These are phyloP conservation scores for Eulemur coronatus DNA, from an alignment of 2,797 vertebrate genomes.

Conservation along the genomic window DNA sequence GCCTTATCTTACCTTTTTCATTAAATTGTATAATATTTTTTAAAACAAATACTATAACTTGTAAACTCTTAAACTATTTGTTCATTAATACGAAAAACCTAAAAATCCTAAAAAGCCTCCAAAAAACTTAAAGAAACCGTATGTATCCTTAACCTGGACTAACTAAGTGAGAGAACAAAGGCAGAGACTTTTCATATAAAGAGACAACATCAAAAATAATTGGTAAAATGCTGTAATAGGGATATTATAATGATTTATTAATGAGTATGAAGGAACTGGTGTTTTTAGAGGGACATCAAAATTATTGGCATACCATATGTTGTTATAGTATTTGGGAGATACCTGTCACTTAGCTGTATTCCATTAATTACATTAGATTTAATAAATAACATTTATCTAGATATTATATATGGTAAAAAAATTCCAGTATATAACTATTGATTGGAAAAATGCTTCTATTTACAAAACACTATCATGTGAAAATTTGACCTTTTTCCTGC, in stretches of 20 bases:
- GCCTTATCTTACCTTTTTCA: neutral
- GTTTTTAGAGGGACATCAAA: neutral
- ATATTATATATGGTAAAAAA: neutral
- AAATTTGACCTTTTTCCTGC: neutral
- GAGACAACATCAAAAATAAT: neutral
- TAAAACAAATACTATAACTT: neutral
- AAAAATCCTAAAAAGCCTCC: neutral
- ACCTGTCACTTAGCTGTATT: neutral
- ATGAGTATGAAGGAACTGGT: neutral
- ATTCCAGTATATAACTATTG: neutral
- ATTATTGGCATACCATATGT: neutral
- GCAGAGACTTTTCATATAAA: neutral
- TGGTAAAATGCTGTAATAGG: neutral
- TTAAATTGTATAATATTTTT: neutral
- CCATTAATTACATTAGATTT: neutral
- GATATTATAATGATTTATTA: neutral
- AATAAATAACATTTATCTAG: neutral
- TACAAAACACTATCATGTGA: neutral
- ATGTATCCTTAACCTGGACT: neutral
- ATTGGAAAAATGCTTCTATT: neutral
- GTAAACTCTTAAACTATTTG: neutral
- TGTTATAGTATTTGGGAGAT: neutral
- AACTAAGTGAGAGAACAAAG: neutral
- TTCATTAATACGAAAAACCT: neutral
- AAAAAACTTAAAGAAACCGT: neutral